Percentiles rank a stretch among this genome's conserved stretches.
Conservation (phyloP, 2,888 invertebrate species). For the Galerucella nymphaeae region DNA sequence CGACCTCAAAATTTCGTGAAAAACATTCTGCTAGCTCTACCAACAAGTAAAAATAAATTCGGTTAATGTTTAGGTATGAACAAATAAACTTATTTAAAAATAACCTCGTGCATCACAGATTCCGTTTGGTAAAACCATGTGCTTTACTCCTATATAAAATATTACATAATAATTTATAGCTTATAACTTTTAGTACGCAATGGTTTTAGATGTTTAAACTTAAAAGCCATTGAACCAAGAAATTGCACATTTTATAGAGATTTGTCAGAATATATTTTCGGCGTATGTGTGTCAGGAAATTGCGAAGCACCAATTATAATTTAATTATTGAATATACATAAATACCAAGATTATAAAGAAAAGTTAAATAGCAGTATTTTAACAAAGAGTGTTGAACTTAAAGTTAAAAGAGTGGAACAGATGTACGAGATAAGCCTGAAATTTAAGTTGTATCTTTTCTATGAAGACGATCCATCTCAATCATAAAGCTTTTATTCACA, state of each 20-base stretch:
- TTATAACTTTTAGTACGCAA: neutral
- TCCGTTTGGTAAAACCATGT: neutral
- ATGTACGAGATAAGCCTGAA: no score
- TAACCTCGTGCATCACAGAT: slow-evolving; percentile 22
- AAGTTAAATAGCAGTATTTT: no score
- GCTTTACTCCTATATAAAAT: neutral
- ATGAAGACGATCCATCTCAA: no score
- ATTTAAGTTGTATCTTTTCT: no score
- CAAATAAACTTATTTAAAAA: slow-evolving; percentile 35
- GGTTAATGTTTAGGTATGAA: slow-evolving; percentile 25
- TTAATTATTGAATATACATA: no score
- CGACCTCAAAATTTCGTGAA: slow-evolving; percentile 13
- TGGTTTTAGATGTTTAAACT: neutral
- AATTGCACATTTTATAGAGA: neutral
- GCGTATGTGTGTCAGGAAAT: neutral
- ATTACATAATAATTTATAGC: neutral
- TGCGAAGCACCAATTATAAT: neutral
- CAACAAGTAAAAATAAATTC: slow-evolving; percentile 31
- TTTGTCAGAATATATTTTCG: no score
- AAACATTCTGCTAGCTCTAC: slow-evolving; percentile 9
- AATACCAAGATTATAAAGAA: no score
- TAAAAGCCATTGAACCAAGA: neutral
- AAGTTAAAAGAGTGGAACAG: no score
- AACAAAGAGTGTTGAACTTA: no score
- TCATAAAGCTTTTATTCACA: no score